Conservation (phyloP, 2,797 vertebrate genomes). For the Channallabes apus region DNA sequence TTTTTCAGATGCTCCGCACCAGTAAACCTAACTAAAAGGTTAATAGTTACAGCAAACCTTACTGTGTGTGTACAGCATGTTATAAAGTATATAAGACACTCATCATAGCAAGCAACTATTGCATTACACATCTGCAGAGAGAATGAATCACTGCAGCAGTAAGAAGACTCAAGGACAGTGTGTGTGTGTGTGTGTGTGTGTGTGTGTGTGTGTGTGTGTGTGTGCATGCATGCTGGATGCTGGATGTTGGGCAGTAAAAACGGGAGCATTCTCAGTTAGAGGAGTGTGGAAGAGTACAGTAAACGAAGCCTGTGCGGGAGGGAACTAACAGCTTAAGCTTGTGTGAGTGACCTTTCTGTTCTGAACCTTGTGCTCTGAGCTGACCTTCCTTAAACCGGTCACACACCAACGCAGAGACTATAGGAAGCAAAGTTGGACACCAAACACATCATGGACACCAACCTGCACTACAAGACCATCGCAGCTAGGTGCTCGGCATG, state of each 20-base stretch:
- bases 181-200: slow-evolving; percentile 1
- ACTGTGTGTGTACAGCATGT: background rate
- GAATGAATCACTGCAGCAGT: slow-evolving; percentile 29
- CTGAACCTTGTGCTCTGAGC: slow-evolving; percentile 36
- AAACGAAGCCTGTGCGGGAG: slow-evolving; percentile 43
- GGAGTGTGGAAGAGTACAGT: slow-evolving; percentile 29
- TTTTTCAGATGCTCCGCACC: background rate
- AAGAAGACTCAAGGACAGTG: slow-evolving; percentile 9
- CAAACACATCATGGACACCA: slow-evolving; percentile 49
- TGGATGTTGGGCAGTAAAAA: background rate
- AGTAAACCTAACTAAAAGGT: background rate
- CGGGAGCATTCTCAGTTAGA: slow-evolving; percentile 35
- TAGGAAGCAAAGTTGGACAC: background rate
- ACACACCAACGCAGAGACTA: slow-evolving; percentile 4
- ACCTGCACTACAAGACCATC: slow-evolving; percentile 56
- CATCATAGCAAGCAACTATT: background rate
- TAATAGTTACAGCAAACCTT: background rate
- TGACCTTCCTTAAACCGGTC: slow-evolving; percentile 41
- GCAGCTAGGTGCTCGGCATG: slow-evolving; percentile 69
- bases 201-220: slow-evolving; percentile 24
- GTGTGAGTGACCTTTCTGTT: slow-evolving; percentile 33
- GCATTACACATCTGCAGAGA: slow-evolving; percentile 23
- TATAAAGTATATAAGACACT: background rate
- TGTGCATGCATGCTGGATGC: slow-evolving; percentile 25
- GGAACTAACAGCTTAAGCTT: slow-evolving; percentile 37